These are phyloP conservation scores for Alloplasta piceator DNA, from an alignment of 2,888 invertebrate genomes.

Conservation along the genomic window DNA sequence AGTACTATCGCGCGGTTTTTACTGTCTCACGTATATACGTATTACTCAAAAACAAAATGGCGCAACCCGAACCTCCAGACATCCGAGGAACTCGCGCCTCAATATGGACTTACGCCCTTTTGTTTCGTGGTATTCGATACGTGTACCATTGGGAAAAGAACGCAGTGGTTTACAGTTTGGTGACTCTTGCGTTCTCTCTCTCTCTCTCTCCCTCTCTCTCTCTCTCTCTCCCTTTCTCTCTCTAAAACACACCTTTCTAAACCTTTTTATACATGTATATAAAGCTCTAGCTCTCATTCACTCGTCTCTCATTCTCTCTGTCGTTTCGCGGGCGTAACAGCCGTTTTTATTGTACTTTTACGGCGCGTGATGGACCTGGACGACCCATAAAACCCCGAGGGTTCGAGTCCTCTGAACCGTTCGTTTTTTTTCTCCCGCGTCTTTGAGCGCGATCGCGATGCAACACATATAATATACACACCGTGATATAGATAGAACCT, in stretches of 20 bases:
- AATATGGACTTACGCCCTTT: no score
- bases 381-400: slow-evolving; percentile 80
- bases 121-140: slow-evolving; percentile 17
- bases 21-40: neutral
- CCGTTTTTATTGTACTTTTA: slow-evolving; percentile 82
- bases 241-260: neutral
- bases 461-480: neutral
- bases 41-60: neutral
- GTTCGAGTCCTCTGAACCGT: slow-evolving; percentile 69
- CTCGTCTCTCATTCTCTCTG: slow-evolving; percentile 1
- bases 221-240: slow-evolving; percentile 9
- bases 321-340: slow-evolving; percentile 75
- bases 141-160: slow-evolving; percentile 55
- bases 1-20: slow-evolving; percentile 32
- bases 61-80: no score
- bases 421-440: slow-evolving; percentile 59
- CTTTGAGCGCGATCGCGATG: slow-evolving; percentile 58
- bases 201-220: slow-evolving; percentile 11
- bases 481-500: slow-evolving; percentile 25
- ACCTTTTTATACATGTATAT: slow-evolving; percentile 5
- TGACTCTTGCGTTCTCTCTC: slow-evolving; percentile 64
- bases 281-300: neutral
- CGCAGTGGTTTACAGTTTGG: slow-evolving; percentile 77
- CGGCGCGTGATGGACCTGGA: slow-evolving; percentile 82
- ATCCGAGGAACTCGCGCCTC: no score